Evolutionary conservation across 2,797 vertebrate genomes (phyloP).

Genomic region (Lepilemur septentrionalis): DNA sequence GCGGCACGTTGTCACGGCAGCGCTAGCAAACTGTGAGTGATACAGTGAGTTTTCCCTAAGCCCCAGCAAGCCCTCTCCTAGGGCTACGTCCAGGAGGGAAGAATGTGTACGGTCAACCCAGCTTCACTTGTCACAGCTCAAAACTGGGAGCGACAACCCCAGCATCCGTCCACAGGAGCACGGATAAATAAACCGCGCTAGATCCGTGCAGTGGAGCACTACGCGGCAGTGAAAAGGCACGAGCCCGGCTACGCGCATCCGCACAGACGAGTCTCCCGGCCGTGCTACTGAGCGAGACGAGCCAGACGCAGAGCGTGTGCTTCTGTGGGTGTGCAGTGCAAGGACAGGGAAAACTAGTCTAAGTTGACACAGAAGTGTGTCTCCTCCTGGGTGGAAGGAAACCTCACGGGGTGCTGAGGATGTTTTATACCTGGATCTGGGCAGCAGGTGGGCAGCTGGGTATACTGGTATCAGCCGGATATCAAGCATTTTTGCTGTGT

Average conservation of each 20-base stretch:
- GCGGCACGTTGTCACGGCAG: neutral
- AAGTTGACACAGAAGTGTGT: neutral
- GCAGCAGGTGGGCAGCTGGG: fast-evolving
- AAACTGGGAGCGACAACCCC: no score
- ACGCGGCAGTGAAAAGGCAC: fast-evolving
- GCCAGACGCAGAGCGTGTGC: fast-evolving
- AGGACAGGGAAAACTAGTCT: neutral
- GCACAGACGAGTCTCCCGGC: fast-evolving
- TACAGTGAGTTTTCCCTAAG: fast-evolving
- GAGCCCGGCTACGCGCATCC: fast-evolving
- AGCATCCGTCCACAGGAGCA: neutral
- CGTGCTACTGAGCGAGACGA: fast-evolving
- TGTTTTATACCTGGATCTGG: no score
- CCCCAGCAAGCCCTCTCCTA: neutral
- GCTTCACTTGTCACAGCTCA: neutral
- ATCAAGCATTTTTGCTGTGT: no score
- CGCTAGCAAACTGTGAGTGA: neutral
- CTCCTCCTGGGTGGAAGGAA: neutral
- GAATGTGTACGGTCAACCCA: neutral
- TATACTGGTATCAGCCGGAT: neutral
- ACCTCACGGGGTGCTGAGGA: fast-evolving
- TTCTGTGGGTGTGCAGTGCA: fast-evolving
- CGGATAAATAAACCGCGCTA: fast-evolving
- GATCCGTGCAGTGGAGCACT: fast-evolving
- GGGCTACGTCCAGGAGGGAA: fast-evolving